Base-by-base conservation (phyloP, 37 sponge, comb jelly and placozoan genomes). In the Amphimedon queenslandica region DNA sequence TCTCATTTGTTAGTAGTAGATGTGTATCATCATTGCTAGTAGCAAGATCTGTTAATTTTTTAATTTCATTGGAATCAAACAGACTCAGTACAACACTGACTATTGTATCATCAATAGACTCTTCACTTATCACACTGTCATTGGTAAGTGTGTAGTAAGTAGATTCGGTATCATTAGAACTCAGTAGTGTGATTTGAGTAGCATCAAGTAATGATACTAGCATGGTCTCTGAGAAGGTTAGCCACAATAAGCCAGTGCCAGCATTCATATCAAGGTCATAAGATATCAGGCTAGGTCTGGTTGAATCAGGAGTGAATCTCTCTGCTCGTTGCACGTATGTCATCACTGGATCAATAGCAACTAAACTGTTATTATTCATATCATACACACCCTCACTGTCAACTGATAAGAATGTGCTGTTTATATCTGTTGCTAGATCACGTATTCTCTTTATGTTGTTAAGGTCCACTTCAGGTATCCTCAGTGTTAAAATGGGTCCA, bases 151-250 rank as follows among this genome's bases (percentile, higher is more conserved):
- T 47, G 67, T 76, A 84, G 78, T 66, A 58, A 28, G 39, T 55
- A 30, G 76, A 23, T 21, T 6, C 13, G 27, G 71, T 42, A 20
- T 64, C 0, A 21, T 65, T 55, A 29, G 69, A 34, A 61, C 57
- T 81, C 6, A 71, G 58, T 11, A 93, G 58, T 1, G 80, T 66
- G 37, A 93, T 69, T 33, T 73, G 42, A 6, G 69, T 30, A 35
- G 64, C 64, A 29, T 72, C 61, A 2, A 93, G 82, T 5, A 77
- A 80, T 2, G 69, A 60, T 6, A 77, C 69, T 16, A 63, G 57
- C 61, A 88, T 77, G 23, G 93, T 93, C 67, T 93, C 93, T 56
- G 67, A 65, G 42, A 93, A 93, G 40, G 89, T 88, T 37, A 93
- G 66, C 85, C 79, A 77, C 34, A 94, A 64, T 13, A 90, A 77